A percentile compares a stretch with the other conserved stretches of the same genome.
phyloP scores from a whole-genome alignment of 2,113 vertebrate genomes.

The Uria lomvia region DNA sequence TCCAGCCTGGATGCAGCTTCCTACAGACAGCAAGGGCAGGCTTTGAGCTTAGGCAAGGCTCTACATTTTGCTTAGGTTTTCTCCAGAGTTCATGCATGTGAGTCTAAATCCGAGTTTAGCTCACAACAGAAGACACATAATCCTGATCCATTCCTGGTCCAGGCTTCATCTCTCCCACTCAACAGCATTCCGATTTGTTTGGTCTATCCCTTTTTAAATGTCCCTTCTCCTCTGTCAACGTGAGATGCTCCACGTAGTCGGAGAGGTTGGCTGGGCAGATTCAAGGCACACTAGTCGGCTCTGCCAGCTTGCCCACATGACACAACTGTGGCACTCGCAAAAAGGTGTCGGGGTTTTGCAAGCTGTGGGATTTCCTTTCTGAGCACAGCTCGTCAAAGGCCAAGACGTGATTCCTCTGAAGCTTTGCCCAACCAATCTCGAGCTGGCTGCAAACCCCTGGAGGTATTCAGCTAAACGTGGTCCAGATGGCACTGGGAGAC shows the following conservation, averaged over 20 bases:
- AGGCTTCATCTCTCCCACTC: background rate
- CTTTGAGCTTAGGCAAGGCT: background rate
- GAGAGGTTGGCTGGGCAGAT: background rate
- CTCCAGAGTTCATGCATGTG: background rate
- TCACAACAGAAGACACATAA: background rate
- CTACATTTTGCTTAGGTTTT: background rate
- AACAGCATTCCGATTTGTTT: background rate
- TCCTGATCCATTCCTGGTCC: background rate
- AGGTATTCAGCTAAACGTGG: slow-evolving; percentile 5
- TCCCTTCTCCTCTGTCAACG: background rate
- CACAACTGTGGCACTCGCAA: background rate
- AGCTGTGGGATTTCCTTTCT: slow-evolving; percentile 20
- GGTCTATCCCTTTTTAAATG: background rate
- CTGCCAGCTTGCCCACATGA: slow-evolving; percentile 16
- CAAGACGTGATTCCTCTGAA: slow-evolving; percentile 56
- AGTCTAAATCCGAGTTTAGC: background rate
- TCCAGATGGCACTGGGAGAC: slow-evolving; percentile 69
- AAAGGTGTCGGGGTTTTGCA: background rate
- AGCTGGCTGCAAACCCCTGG: background rate
- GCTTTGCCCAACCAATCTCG: slow-evolving; percentile 55
- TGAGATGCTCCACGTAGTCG: background rate
- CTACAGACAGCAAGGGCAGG: background rate
- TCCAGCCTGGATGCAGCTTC: background rate
- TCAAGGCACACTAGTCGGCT: background rate
- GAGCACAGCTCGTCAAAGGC: background rate